Evolutionary conservation across 2,113 vertebrate genomes (phyloP).

Genomic region (Pseudopipra pipra): DNA sequence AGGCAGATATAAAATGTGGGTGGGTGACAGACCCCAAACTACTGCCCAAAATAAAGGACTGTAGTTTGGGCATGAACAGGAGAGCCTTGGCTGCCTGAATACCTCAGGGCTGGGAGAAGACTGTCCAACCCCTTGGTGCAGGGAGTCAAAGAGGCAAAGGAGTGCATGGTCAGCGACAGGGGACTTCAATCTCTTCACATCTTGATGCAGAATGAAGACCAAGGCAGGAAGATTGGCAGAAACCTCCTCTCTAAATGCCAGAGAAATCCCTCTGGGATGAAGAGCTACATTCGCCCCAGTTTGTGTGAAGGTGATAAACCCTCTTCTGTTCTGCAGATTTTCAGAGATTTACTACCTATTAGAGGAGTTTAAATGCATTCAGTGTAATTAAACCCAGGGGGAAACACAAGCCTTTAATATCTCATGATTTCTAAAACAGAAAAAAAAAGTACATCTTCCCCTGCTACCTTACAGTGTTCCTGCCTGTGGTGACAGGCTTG

Average conservation of each 20-base stretch:
- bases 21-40: not conserved
- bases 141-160: not conserved
- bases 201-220: not conserved
- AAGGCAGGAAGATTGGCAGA: not conserved
- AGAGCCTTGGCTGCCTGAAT: not conserved
- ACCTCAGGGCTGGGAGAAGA: not conserved
- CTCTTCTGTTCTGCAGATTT: slow-evolving; percentile 31
- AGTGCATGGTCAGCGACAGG: not conserved
- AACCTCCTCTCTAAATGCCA: not conserved
- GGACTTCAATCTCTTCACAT: not conserved
- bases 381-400: slow-evolving; percentile 53
- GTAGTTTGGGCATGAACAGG: not conserved
- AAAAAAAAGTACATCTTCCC: not conserved
- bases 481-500: not conserved
- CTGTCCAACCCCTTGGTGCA: not conserved
- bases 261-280: not conserved
- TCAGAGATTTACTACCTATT: slow-evolving; percentile 46
- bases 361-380: slow-evolving; percentile 44
- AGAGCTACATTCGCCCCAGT: not conserved
- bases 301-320: not conserved
- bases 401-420: slow-evolving; percentile 33
- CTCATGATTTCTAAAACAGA: slow-evolving; percentile 9
- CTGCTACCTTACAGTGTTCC: not conserved
- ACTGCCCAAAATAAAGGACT: not conserved
- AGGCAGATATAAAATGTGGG: not conserved